Base-by-base conservation (phyloP, 2,888 invertebrate genomes). In the Mamestra brassicae region DNA sequence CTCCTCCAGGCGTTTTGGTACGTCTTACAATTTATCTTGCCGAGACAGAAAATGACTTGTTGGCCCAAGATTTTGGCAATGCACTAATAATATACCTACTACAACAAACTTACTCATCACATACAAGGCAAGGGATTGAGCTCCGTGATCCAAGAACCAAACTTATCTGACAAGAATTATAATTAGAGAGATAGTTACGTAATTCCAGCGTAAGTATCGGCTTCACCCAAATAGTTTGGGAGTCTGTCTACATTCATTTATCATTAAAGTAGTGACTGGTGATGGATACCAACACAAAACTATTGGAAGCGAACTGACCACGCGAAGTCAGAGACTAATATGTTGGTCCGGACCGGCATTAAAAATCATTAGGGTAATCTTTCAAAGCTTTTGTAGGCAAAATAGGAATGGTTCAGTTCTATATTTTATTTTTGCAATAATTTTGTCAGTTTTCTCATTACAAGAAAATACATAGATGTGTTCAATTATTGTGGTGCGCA, bases 221-320 rank as follows among this genome's bases (percentile, higher is more conserved):
- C 65, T 62, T 73, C 65, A 62, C 74, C 65, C 68, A 74, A 80
- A 79, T 83, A 84, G 87, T 87, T 88, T 62, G 60, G 68, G 73
- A 81, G 73, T 47, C 68, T 71, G 78, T 72, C 60, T 74, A 60
- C 54, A 57, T 71, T 80, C 82, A 87, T 88, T 79, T 71, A 88
- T 87, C 87, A 84, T 79, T 74, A 65, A 72, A 62, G 76, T 66
- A 69, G 55, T 60, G 65, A 57, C 74, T 71, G 58, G 70, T 80
- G 81, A 85, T 80, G 81, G 73, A 83, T 84, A 76, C 68, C 71
- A 72, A 71, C 65, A 71, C 75, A 70, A 81, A 88, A 85, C 77
- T 76, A 74, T 81, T 82, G 76, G 68, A 68, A 78, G 76, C 62
- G 52, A 64, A 76, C 73, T 81, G 76, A 77, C 74, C 85, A 77